These are phyloP conservation scores for Carposina sasakii DNA, from an alignment of 1,140 invertebrate genomes.

Conservation along the genomic window DNA sequence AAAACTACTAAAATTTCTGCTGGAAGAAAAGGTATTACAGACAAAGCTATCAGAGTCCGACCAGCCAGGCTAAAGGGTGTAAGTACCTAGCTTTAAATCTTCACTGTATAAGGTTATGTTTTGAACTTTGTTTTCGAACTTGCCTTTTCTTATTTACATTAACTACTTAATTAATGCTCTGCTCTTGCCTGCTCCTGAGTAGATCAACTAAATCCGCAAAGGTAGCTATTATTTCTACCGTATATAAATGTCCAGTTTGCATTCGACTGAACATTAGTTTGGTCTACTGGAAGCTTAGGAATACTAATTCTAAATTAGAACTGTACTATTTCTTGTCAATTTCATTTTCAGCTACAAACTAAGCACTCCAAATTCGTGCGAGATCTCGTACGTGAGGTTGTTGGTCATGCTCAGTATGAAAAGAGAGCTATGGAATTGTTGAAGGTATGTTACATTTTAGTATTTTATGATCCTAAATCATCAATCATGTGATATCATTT, in stretches of 20 bases:
- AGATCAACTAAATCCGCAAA: too few relatives aligned
- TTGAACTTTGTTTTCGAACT: slow-evolving; percentile 15
- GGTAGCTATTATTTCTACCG: too few relatives aligned
- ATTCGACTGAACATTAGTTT: too few relatives aligned
- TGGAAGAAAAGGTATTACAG: slow-evolving; percentile 79
- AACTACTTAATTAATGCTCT: too few relatives aligned
- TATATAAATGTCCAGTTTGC: too few relatives aligned
- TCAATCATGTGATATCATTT: background rate
- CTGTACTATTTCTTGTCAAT: slow-evolving; percentile 14
- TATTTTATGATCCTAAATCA: background rate
- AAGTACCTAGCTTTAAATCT: slow-evolving; percentile 65
- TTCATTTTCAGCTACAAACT: slow-evolving; percentile 83
- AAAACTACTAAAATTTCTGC: slow-evolving; percentile 93
- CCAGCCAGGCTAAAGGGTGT: slow-evolving; percentile 94
- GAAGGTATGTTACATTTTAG: slow-evolving; percentile 72
- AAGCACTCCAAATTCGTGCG: slow-evolving; percentile 97
- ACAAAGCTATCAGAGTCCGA: slow-evolving; percentile 82
- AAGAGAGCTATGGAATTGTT: slow-evolving; percentile 99
- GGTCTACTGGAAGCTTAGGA: too few relatives aligned
- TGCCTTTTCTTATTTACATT: slow-evolving; percentile 19
- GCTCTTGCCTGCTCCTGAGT: too few relatives aligned
- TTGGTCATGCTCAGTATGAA: slow-evolving; percentile 98
- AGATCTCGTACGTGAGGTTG: slow-evolving; percentile 96
- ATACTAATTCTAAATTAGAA: too few relatives aligned
- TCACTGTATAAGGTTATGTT: background rate